Conservation (phyloP, 2,797 vertebrate species). For the Rhyacichthys aspro region DNA sequence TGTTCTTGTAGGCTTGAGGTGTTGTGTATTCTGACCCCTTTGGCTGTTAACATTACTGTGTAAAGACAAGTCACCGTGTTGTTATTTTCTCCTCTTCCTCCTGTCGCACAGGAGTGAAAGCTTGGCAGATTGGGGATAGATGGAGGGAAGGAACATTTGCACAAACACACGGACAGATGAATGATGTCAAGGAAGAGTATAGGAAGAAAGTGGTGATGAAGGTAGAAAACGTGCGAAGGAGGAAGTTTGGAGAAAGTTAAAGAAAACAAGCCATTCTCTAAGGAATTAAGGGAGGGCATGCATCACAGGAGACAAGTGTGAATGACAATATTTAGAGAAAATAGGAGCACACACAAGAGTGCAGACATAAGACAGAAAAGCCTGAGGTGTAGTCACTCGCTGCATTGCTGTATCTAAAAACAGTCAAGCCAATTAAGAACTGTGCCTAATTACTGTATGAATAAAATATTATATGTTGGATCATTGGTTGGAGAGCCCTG, state of each 20-base stretch:
- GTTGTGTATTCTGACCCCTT: conserved; percentile 18
- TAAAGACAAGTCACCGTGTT: conserved; percentile 48
- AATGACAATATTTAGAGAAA: conserved; percentile 51
- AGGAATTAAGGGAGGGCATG: conserved; percentile 48
- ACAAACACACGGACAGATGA: conserved; percentile 51
- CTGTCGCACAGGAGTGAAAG: conserved; percentile 43
- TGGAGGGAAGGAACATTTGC: conserved; percentile 21
- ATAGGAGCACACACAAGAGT: conserved; percentile 13
- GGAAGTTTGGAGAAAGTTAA: conserved; percentile 38
- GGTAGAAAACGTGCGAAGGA: conserved; percentile 25
- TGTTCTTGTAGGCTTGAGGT: neutral
- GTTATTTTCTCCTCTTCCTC: conserved; percentile 49
- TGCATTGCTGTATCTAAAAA: conserved; percentile 52
- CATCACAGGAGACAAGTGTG: conserved; percentile 28
- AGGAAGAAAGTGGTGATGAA: conserved; percentile 21
- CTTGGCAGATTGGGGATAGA: conserved; percentile 33
- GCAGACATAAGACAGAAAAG: conserved; percentile 15
- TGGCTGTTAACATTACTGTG: conserved; percentile 27
- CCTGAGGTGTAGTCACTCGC: conserved; percentile 35
- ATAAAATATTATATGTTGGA: conserved; percentile 54
- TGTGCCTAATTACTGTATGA: conserved; percentile 49
- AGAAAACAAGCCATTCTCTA: conserved; percentile 58
- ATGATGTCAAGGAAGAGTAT: conserved; percentile 38
- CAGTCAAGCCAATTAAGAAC: conserved; percentile 45
- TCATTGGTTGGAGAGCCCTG: conserved; percentile 33